These are phyloP conservation scores for Trachelus stipa DNA, from an alignment of 2,888 invertebrate species.

Conservation along the genomic window DNA sequence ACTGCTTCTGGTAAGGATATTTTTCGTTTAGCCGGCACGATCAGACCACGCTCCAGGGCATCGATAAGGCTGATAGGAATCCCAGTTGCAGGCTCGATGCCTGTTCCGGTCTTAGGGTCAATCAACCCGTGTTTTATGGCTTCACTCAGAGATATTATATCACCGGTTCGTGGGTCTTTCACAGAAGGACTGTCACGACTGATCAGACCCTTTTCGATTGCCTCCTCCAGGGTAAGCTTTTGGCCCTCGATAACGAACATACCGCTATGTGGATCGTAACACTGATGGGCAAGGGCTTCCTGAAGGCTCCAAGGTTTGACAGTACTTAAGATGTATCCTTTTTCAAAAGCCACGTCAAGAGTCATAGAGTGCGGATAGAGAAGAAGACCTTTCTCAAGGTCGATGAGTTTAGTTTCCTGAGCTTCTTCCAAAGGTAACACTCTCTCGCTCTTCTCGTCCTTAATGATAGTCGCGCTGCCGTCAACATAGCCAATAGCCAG, in stretches of 20 bases:
- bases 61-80: conserved; percentile 83
- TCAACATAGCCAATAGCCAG: conserved; percentile 79
- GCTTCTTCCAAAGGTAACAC: conserved; percentile 79
- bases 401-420: conserved; percentile 76
- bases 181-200: conserved; percentile 83
- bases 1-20: conserved; percentile 89
- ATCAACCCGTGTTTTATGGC: conserved; percentile 82
- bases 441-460: conserved; percentile 77
- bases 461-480: conserved; percentile 77
- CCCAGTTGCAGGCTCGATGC: conserved; percentile 80
- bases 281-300: conserved; percentile 83
- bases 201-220: conserved; percentile 80
- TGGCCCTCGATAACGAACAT: conserved; percentile 78
- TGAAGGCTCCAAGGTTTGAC: conserved; percentile 85
- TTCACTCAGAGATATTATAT: conserved; percentile 83
- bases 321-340: conserved; percentile 83
- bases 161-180: conserved; percentile 82
- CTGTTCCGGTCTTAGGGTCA: conserved; percentile 83
- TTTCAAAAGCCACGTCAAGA: conserved; percentile 82
- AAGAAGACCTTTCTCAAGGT: conserved; percentile 77
- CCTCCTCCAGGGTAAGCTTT: conserved; percentile 78
- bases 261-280: conserved; percentile 82
- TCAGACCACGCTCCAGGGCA: conserved; percentile 84
- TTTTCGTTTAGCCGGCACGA: conserved; percentile 84
- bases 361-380: conserved; percentile 76